phyloP scores from a whole-genome alignment of 2,113 vertebrate species.

The Nothobranchius kuhntae region DNA sequence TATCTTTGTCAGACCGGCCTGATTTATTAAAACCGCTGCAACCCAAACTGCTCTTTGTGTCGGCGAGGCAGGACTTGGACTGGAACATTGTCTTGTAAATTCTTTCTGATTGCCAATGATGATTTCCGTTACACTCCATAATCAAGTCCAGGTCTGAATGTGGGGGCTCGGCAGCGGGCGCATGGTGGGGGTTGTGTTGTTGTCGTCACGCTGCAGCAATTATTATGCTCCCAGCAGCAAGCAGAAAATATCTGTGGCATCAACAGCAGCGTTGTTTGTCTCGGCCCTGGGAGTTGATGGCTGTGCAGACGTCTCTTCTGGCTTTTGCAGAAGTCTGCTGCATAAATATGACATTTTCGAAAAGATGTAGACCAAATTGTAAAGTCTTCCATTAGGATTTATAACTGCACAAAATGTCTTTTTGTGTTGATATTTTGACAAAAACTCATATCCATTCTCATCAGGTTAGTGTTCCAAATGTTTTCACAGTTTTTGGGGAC shows the following conservation, averaged over 20 bases:
- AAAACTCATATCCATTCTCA: too few species aligned
- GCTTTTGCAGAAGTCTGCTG: conserved; percentile 33
- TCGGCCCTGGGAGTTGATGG: conserved; percentile 15
- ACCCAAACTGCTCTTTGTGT: conserved; percentile 23
- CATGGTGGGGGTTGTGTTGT: conserved; percentile 25
- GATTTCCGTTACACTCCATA: conserved; percentile 58
- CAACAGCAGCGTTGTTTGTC: conserved; percentile 40
- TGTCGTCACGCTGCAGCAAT: conserved; percentile 30
- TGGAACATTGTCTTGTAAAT: conserved; percentile 55
- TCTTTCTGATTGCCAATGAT: conserved; percentile 55
- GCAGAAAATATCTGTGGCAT: conserved; percentile 52
- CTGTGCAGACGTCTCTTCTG: conserved; percentile 1
- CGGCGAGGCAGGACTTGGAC: conserved; percentile 23
- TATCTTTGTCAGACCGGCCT: not conserved
- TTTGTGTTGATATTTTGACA: too few species aligned
- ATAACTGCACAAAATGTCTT: too few species aligned
- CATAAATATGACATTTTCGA: too few species aligned
- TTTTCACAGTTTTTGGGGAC: not conserved
- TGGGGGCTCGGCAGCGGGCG: conserved; percentile 11
- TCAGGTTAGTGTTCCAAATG: not conserved
- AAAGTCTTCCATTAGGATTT: too few species aligned
- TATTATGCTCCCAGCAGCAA: conserved; percentile 41
- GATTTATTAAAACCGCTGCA: not conserved
- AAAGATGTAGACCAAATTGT: too few species aligned
- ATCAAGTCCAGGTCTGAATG: conserved; percentile 65